Evolutionary conservation across 2,797 vertebrate species (phyloP).

Genomic region (Fistularia tabacaria): DNA sequence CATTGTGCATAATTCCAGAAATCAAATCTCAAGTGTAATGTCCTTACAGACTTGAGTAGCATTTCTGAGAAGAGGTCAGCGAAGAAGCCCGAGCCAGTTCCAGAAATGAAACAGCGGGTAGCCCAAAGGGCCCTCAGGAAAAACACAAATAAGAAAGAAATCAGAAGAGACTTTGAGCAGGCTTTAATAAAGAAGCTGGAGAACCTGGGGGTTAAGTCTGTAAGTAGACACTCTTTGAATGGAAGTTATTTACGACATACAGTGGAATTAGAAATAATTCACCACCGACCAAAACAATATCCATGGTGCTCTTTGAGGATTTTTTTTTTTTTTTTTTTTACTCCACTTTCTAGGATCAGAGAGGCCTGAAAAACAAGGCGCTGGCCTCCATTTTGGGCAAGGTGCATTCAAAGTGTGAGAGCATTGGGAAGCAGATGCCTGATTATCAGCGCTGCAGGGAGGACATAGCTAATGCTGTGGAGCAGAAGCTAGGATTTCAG

Average conservation of each 20-base stretch:
- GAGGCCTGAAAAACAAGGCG: slow-evolving; percentile 51
- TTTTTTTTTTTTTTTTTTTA: neutral
- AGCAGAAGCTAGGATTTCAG: slow-evolving; percentile 42
- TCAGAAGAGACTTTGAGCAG: slow-evolving; percentile 63
- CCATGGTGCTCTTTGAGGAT: neutral
- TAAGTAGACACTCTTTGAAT: slow-evolving; percentile 19
- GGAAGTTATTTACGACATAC: neutral
- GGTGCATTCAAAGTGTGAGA: slow-evolving; percentile 46
- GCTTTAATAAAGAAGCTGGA: slow-evolving; percentile 58
- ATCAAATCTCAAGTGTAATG: neutral
- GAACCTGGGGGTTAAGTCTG: slow-evolving; percentile 64
- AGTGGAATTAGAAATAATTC: too few species aligned
- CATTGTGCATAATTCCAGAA: neutral
- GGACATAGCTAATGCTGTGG: slow-evolving; percentile 40
- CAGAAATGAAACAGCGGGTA: slow-evolving; percentile 41
- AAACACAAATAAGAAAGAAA: slow-evolving; percentile 63
- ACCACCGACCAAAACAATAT: neutral
- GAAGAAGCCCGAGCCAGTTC: slow-evolving; percentile 27
- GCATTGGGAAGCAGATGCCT: slow-evolving; percentile 30
- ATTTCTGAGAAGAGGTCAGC: slow-evolving; percentile 53
- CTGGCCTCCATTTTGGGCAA: slow-evolving; percentile 45
- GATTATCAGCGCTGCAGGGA: slow-evolving; percentile 60
- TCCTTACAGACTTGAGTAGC: slow-evolving; percentile 65
- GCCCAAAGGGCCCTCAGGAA: slow-evolving; percentile 36
- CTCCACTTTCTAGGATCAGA: slow-evolving; percentile 50